Evolutionary conservation across 2,797 vertebrate genomes (phyloP).

Genomic region (Ctenopoma kingsleyae): DNA sequence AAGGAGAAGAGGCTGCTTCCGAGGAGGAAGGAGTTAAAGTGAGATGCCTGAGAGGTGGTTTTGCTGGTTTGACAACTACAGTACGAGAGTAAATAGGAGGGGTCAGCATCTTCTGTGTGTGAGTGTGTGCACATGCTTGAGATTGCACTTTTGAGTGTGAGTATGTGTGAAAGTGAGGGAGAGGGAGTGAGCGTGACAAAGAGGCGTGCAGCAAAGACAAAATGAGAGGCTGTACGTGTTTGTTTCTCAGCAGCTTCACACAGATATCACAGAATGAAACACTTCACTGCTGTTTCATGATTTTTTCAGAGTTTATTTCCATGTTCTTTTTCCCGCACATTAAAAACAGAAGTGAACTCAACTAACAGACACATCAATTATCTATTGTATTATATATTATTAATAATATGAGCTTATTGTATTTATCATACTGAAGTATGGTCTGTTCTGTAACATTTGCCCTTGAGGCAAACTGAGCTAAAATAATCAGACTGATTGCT

Average conservation of each 20-base stretch:
- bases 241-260: constrained; percentile 50
- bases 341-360: constrained; percentile 52
- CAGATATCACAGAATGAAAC: constrained; percentile 46
- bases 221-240: constrained; percentile 39
- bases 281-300: constrained; percentile 33
- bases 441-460: constrained; percentile 46
- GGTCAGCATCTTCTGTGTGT: constrained; percentile 73
- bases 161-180: constrained; percentile 59
- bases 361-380: constrained; percentile 53
- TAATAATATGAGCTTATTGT: constrained; percentile 21
- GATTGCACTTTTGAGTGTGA: constrained; percentile 52
- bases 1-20: constrained; percentile 2
- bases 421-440: constrained; percentile 19
- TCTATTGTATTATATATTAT: constrained; percentile 37
- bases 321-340: constrained; percentile 55
- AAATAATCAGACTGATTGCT: constrained; percentile 5
- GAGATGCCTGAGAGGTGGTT: constrained; percentile 64
- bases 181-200: constrained; percentile 37
- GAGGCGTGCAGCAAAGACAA: constrained; percentile 41
- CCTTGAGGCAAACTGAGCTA: constrained; percentile 28
- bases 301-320: constrained; percentile 69
- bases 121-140: constrained; percentile 41
- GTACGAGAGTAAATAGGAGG: constrained; percentile 67
- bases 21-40: constrained; percentile 38
- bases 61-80: constrained; percentile 79